A percentile compares a stretch with the other conserved stretches of the same genome.
Conservation (phyloP, 1,140 invertebrate genomes). For the Vanessa tameamea region DNA sequence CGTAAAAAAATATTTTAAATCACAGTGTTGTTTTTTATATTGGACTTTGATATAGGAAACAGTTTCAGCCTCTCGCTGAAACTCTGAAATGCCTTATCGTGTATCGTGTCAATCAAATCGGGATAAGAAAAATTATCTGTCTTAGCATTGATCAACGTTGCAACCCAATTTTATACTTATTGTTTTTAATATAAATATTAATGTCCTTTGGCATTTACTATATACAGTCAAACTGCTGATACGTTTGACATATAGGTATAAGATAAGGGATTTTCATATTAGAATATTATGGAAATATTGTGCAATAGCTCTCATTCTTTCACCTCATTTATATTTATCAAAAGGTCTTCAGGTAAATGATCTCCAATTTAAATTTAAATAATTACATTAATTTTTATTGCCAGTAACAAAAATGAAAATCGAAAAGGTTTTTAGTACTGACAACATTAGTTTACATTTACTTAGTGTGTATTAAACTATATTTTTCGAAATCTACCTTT, state of each 20-base stretch:
- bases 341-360: too few relatives aligned
- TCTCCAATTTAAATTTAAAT: too few relatives aligned
- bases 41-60: constrained; percentile 3
- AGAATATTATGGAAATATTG: background rate
- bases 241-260: constrained; percentile 4
- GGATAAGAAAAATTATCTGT: background rate
- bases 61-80: background rate
- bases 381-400: too few relatives aligned
- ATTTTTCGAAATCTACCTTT: too few relatives aligned
- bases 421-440: too few relatives aligned
- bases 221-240: background rate
- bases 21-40: background rate
- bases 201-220: background rate
- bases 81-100: background rate
- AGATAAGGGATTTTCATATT: background rate
- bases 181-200: background rate
- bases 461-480: too few relatives aligned
- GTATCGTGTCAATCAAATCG: background rate
- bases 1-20: background rate
- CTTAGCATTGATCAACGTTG: background rate
- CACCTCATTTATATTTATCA: too few relatives aligned
- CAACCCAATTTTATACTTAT: background rate
- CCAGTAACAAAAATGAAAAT: too few relatives aligned
- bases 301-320: too few relatives aligned
- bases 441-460: too few relatives aligned